Base-by-base conservation (phyloP, 2,888 invertebrate species). In the Campoplex capitator region DNA sequence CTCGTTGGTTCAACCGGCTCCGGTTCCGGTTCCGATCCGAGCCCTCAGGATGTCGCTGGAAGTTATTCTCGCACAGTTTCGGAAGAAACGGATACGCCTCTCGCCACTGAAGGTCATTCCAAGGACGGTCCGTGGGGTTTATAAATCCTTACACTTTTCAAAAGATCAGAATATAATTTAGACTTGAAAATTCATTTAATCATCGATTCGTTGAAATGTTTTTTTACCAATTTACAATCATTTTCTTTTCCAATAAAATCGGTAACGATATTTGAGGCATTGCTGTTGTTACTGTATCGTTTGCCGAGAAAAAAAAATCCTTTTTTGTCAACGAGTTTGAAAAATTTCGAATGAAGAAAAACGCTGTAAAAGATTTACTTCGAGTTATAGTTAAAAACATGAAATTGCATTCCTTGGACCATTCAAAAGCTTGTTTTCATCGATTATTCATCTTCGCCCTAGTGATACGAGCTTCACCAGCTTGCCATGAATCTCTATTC, bases 1-100 rank as follows among this genome's bases (percentile, higher is more conserved):
- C 92, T 97, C 71, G 96, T 97, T 0, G 97, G 97, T 0, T 95
- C 95, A 3, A 95, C 95, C 7, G 94, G 95, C 68, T 95, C 95
- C 0, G 96, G 96, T 88, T 93, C 92, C 35, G 93, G 92, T 86
- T 94, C 92, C 48, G 94, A 95, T 86, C 93, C 91, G 35, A 93
- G 94, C 88, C 92, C 94, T 32, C 94, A 93, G 88, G 93, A 92
- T 4, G 89, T 88, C 13, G 88, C 84, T 6, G 86, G 74, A 13
- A 83, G 83, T 13, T 91, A 90, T 70, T 92, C 92, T 13, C 90
- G 92, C n/a, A 89, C 88, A 9, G 89, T 88, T 18, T 93, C 92
- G 0, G 92, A 92, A 70, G 92, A 93, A 32, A 91, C 90, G 2
- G 91, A 92, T 48, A 93, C 90, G 23, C 90, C 92, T 7, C 54